Percentiles rank a stretch among this genome's conserved stretches.
These are phyloP conservation scores for Dendrocopos noguchii DNA, from an alignment of 2,113 vertebrate genomes.

Conservation along the genomic window DNA sequence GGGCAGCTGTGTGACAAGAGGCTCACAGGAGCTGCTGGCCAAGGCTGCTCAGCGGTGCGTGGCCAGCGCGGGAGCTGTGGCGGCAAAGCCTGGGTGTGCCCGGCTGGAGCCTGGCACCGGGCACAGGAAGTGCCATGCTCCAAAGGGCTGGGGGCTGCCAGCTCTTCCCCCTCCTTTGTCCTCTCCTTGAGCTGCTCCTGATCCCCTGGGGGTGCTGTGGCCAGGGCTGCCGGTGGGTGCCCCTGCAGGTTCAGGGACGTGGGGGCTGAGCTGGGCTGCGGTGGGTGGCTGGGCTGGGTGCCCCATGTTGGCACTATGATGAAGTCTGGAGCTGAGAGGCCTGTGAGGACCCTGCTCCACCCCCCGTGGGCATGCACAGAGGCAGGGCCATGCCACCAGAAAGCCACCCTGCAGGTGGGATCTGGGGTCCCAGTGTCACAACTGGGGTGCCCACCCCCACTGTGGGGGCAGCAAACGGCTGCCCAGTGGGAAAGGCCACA, in stretches of 20 bases:
- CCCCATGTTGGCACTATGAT: neutral
- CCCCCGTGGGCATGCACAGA: neutral
- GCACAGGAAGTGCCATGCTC: fast-evolving
- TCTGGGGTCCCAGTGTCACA: neutral
- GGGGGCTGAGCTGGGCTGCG: neutral
- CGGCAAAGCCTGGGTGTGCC: neutral
- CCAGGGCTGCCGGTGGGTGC: neutral
- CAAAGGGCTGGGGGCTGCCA: neutral
- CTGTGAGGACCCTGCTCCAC: fast-evolving
- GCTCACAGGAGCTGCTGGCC: slow-evolving; percentile 8
- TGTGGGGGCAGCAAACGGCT: fast-evolving
- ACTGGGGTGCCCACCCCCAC: fast-evolving
- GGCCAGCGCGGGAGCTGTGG: neutral
- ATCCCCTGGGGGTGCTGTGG: neutral
- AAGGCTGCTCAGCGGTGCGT: neutral
- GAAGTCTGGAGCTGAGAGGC: fast-evolving
- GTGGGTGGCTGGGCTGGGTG: neutral
- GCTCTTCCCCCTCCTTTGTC: too few species aligned
- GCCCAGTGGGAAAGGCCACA: neutral
- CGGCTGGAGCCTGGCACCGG: neutral
- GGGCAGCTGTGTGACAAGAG: neutral
- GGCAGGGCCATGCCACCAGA: neutral
- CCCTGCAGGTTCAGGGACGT: fast-evolving
- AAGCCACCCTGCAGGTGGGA: fast-evolving
- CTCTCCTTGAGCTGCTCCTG: neutral